Evolutionary conservation across 2,888 invertebrate species (phyloP), one percentile per base, ranked within the genome.

Genomic region (Lottia scabra): DNA sequence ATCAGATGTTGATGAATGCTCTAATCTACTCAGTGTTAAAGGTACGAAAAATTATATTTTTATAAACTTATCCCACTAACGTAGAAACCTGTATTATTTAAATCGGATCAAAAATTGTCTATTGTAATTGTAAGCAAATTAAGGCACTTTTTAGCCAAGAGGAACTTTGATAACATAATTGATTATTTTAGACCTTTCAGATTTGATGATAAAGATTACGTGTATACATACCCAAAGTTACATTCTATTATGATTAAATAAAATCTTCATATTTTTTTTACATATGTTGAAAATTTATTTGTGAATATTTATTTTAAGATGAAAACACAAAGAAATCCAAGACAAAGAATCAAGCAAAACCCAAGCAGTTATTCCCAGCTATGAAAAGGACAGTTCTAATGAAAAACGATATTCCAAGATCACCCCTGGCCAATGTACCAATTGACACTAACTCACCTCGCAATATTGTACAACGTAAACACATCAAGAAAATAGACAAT

Each of bases 371-470:
- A 65, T 83, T 83, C 67, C 76, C 80, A 16, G 65, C 27, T 15
- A 45, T 62, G 56, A 56, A 66, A n/a, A 43, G 48, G 12, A 12
- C 70, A 6, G 15, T 63, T n/a, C 23, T 23, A 12, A 65, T 45
- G 23, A 65, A 70, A 56, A 75, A 80, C 44, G 78, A 77, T 64
- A 71, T 65, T 26, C 81, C 80, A n/a, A 72, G 84, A 38, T 83
- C 83, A 0, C 83, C 84, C 0, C 74, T 83, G n/a, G 72, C 83
- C 0, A 75, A 80, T 4, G 73, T 81, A 63, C 81, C 75, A 27
- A 68, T 81, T 13, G 82, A 84, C 68, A 80, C 80, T 73, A 83
- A 84, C 76, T 85, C 85, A 8, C 85, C 85, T 4, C 73, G 81
- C 0, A 73, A 76, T 38, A 83, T 85, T 45, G 77, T 85, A 19